Evolutionary conservation across 2,888 invertebrate species (phyloP), one percentile per base, ranked within the genome.

Genomic region (Thecocarcelia acutangulata): DNA sequence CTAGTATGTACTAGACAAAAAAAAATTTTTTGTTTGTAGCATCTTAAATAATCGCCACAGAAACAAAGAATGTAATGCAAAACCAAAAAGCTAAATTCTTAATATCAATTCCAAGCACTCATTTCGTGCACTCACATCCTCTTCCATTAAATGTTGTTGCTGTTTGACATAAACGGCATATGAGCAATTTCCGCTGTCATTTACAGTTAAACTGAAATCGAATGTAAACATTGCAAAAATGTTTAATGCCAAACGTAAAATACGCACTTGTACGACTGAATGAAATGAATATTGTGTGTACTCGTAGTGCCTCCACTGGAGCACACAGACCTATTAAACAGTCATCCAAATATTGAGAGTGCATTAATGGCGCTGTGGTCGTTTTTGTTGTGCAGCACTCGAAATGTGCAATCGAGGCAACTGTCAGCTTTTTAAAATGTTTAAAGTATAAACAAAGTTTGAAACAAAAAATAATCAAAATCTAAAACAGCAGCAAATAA

Each of bases 141-240:
- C 69, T 64, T 64, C 40, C 61, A 66, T 78, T 75, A 48, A 78
- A 82, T 56, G 42, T n/a, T 56, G 42, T 17, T 73, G n/a, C n/a
- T n/a, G 72, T 83, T 79, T 83, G 80, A 80, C 80, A 77, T 73
- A 24, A 80, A 77, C 63, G 48, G 70, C 66, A 76, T 52, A 69
- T 48, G 44, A 81, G 76, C 81, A 83, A 83, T 83, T 83, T 84
- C 83, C 84, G 84, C 79, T 83, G 83, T 83, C 83, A 79, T 70
- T 79, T 83, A 50, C 59, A 70, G 59, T 37, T 56, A 44, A 69
- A 56, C 59, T 24, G 72, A 58, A 74, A 37, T 21, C 19, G 8
- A 46, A 73, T 74, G 64, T 82, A 82, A 82, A 82, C 82, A 82
- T 56, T 46, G 74, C 73, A 59, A 63, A 48, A 76, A 42, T n/a